Percentiles rank a stretch among this genome's conserved stretches.
Conservation (phyloP, 2,113 vertebrate species). For the Microcebus lehilahytsara region DNA sequence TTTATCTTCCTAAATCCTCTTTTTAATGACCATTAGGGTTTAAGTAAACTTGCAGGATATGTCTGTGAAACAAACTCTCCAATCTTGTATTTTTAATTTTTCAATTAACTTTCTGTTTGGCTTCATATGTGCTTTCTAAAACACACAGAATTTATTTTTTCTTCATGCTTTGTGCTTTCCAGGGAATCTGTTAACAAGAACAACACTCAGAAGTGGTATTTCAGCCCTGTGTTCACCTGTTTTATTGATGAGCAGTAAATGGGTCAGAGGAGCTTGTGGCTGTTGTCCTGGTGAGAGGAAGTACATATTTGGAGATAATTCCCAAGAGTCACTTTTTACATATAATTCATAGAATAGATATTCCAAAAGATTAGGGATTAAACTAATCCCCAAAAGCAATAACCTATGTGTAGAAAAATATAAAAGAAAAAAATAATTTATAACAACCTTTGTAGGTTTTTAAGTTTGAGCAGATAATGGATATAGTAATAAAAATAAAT, state of each 20-base stretch:
- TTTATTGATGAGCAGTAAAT: slow-evolving; percentile 91
- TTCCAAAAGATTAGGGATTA: slow-evolving; percentile 81
- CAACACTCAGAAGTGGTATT: neutral
- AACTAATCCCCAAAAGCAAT: slow-evolving; percentile 85
- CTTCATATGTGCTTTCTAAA: neutral
- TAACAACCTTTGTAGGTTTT: neutral
- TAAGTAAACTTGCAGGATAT: neutral
- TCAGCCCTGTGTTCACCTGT: slow-evolving; percentile 83
- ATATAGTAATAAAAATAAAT: neutral
- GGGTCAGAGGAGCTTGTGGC: slow-evolving; percentile 81
- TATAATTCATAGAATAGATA: slow-evolving; percentile 78
- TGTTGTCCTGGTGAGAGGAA: slow-evolving; percentile 84
- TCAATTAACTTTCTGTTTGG: neutral
- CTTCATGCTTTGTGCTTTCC: neutral
- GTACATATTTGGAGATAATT: slow-evolving; percentile 87
- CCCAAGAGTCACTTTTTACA: slow-evolving; percentile 78
- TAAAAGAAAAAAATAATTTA: neutral
- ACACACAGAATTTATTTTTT: neutral
- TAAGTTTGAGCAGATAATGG: neutral
- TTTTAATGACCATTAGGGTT: neutral
- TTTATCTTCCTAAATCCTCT: neutral
- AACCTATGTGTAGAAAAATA: slow-evolving; percentile 82
- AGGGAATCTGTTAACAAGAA: neutral
- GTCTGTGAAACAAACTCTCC: neutral
- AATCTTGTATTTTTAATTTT: neutral